Base-by-base conservation (phyloP, 2,113 vertebrate species). In the Aldabrachelys gigantea region DNA sequence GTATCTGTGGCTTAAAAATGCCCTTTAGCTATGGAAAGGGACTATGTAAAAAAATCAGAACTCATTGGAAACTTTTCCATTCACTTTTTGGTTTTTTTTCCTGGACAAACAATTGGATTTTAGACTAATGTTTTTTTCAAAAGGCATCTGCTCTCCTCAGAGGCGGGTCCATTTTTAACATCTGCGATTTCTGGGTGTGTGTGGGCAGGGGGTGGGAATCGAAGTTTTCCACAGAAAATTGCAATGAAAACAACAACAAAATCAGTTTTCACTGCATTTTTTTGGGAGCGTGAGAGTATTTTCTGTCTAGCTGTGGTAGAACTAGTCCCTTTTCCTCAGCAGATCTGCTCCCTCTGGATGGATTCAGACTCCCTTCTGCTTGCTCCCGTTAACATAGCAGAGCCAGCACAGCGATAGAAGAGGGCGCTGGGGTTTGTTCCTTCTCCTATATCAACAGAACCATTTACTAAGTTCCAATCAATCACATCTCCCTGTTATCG, bases 271-370 rank as follows among this genome's bases (percentile, higher is more conserved):
- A 4, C 83, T 53, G 84, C 96, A 92, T 95, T 96, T 95, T 96
- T 96, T 96, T 95, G 62, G 90, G 91, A 96, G 97, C 95, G 94
- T 92, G 0, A 1, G 80, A 54, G 2, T 21, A 84, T 94, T 94
- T 96, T 95, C 82, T 95, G 57, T 91, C 87, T 91, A 95, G 94
- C 14, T 92, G 91, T 80, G 92, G 83, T 85, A 96, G 94, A 97
- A 95, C 89, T 91, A 95, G 87, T 80, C 82, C 90, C 82, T 80
- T 82, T 85, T 93, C 94, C 72, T 57, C 81, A 96, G 93, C 96
- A 95, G 87, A 96, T 82, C 78, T 29, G 29, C 27, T 35, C 87
- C 84, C 35, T 35, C n/a, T 90, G 16, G 62, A 16, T 69, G 35
- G 35, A 69, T 16, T 35, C 35, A 35, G 35, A 69, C 62, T 93